Evolutionary conservation across 1,140 invertebrate genomes (phyloP), one percentile per base, ranked within the genome.

Genomic region (Pseudomyrmex flavicornis): DNA sequence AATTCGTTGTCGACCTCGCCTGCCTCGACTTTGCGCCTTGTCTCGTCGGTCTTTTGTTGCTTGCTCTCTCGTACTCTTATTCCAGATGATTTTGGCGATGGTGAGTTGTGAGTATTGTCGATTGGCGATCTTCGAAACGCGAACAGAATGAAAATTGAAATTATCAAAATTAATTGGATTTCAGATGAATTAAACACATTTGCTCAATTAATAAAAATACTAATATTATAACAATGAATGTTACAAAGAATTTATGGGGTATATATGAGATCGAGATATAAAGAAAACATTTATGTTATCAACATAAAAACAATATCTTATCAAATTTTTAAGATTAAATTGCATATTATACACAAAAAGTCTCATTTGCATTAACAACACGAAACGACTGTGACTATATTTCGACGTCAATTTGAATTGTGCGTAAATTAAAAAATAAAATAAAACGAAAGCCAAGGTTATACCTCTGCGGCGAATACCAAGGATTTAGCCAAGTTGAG

Each of bases 1-100:
- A 89, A 84, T 74, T 56, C 69, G 77, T 82, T 80, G 62, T 46
- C 74, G 74, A 54, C 82, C 61, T 76, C 65, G 56, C 61, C 82
- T 20, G 63, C 74, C 50, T 66, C 77, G 10, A 63, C 59, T 44
- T 26, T 56, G 66, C 17, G 44, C 58, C 56, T 48, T 63, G 65
- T 46, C 54, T 65, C 65, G 52, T 15, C 46, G 15, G 10, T 74
- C 48, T 8, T 82, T n/a, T 26, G 35, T 35, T 35, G 22, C 12
- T 59, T 59, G 56, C 35, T 80, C 15, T 46, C 20, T 26, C 56
- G 50, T 10, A 15, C n/a, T 52, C 17, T 83, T 56, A 83, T 59
- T 17, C 35, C 70, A 2, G n/a, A 0, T 2, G 80, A 8, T 44
- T 13, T 83, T 44, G 59, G 44, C 3, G 61, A 48, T 1, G 66